phyloP scores from a whole-genome alignment of 2,113 vertebrate species.

The Centropristis striata region DNA sequence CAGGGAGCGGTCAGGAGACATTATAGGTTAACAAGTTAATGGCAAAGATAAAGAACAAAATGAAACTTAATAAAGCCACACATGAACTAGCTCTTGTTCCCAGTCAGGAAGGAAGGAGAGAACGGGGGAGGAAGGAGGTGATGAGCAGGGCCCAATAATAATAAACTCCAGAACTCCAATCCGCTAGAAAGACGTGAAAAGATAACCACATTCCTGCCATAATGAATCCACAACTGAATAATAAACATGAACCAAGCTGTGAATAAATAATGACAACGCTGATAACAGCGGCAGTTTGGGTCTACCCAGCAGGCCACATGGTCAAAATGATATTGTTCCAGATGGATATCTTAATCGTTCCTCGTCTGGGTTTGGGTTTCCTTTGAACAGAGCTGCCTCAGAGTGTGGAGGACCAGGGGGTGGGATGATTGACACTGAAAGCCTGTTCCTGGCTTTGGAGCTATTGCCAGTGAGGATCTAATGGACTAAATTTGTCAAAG shows the following conservation, averaged over 20 bases:
- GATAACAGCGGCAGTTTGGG: constrained; percentile 20
- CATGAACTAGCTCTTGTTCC: constrained; percentile 47
- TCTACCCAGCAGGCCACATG: constrained; percentile 68
- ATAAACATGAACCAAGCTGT: constrained; percentile 55
- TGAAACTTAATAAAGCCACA: constrained; percentile 56
- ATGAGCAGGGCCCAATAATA: constrained; percentile 34
- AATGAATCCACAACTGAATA: constrained; percentile 65
- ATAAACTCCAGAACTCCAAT: constrained; percentile 54
- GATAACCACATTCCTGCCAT: constrained; percentile 53
- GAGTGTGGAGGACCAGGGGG: neutral
- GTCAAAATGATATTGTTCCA: constrained; percentile 82
- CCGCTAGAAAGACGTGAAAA: constrained; percentile 44
- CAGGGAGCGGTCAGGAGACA: constrained; percentile 23
- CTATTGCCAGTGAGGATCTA: neutral
- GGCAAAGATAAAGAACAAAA: constrained; percentile 53
- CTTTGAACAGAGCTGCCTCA: constrained; percentile 65
- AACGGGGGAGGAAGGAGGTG: constrained; percentile 21
- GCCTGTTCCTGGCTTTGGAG: neutral
- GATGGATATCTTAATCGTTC: constrained; percentile 78
- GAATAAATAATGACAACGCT: constrained; percentile 53
- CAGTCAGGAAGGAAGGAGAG: constrained; percentile 40
- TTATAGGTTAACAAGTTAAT: constrained; percentile 62
- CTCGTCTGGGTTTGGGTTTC: constrained; percentile 73
- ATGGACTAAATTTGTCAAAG: constrained; percentile 32
- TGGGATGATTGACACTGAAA: constrained; percentile 44